phyloP scores from a whole-genome alignment of 2,797 vertebrate genomes.

The Phalloptychus januarius region DNA sequence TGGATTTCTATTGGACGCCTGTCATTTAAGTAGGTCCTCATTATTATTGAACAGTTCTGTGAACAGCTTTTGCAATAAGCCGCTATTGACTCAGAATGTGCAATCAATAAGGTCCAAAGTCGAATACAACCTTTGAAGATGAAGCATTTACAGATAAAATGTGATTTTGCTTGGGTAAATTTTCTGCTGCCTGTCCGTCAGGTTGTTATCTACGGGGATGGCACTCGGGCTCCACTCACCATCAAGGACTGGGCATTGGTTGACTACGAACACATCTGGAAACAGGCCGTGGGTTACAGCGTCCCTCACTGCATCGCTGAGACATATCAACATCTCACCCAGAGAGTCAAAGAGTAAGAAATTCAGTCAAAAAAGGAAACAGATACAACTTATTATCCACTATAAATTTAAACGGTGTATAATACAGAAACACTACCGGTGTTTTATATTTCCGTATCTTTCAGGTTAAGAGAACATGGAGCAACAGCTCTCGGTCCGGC shows the following conservation, averaged over 20 bases:
- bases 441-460: neutral
- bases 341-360: conserved; percentile 76
- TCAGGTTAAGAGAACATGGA: conserved; percentile 78
- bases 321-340: conserved; percentile 58
- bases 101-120: neutral
- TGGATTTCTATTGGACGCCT: no score
- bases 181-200: conserved; percentile 23
- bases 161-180: neutral
- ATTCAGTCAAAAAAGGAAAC: neutral
- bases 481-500: conserved; percentile 83
- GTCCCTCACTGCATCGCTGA: conserved; percentile 80
- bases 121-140: neutral
- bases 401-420: neutral
- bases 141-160: neutral
- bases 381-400: neutral
- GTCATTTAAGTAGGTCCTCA: no score
- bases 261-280: conserved; percentile 79
- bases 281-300: conserved; percentile 64
- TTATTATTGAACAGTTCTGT: no score
- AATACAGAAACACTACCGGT: neutral
- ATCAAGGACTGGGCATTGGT: conserved; percentile 79
- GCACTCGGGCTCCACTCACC: conserved; percentile 67
- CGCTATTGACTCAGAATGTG: no score
- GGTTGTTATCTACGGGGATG: conserved; percentile 84
- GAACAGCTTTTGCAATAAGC: neutral